Percentiles rank a stretch among this genome's conserved stretches.
Conservation (phyloP, 2,113 vertebrate genomes). For the Cebus imitator region DNA sequence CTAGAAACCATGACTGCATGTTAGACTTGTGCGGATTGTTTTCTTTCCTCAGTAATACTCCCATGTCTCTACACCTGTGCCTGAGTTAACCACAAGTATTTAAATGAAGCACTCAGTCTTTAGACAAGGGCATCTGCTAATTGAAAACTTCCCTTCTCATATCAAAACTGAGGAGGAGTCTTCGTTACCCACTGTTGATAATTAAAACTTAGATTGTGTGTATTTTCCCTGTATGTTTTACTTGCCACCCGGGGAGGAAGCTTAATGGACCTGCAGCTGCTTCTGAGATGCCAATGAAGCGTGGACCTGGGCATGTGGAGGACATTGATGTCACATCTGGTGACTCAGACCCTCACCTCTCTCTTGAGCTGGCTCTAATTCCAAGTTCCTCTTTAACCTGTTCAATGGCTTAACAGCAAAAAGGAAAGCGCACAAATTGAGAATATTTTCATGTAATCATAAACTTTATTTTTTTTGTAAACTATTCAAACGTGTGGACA, state of each 20-base stretch:
- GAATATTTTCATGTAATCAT: background rate
- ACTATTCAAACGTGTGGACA: background rate
- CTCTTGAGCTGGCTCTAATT: background rate
- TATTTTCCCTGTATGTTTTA: accelerated
- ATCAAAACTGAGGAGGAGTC: background rate
- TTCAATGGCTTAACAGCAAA: background rate
- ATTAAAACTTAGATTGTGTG: accelerated
- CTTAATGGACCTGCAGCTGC: background rate
- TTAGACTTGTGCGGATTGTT: no score
- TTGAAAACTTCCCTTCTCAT: background rate
- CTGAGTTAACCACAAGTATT: background rate
- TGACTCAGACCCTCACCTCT: no score
- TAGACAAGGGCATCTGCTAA: no score
- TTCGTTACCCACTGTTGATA: background rate
- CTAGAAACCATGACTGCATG: background rate
- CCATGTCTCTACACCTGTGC: background rate
- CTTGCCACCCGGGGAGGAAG: background rate
- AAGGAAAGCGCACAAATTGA: background rate
- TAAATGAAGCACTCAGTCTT: background rate
- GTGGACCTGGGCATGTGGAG: no score
- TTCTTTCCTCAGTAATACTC: background rate
- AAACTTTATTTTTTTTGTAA: background rate
- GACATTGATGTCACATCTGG: background rate
- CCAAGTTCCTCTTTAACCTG: background rate
- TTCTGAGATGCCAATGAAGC: background rate